Base-by-base conservation (phyloP, 2,113 vertebrate species). In the Lagopus leucura region DNA sequence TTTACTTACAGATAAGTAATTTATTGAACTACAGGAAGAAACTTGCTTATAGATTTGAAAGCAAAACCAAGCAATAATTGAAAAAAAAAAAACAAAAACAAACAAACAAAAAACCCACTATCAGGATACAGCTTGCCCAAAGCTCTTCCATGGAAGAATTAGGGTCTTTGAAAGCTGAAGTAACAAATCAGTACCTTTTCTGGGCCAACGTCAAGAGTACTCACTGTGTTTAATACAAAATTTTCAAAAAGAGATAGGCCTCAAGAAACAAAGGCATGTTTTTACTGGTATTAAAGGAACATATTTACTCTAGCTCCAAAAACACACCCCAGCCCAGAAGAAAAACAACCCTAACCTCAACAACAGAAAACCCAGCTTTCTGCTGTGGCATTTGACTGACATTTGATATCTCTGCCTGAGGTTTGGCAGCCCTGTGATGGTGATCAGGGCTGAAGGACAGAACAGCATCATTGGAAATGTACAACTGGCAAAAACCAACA, bases 401-500 rank as follows among this genome's bases (percentile, higher is more conserved):
- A 40, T 54, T 24, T 7, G 7, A 47, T 2, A 11, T 40, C 74
- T 57, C 22, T 0, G 13, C 52, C 42, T 58, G 54, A 84, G 40
- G 32, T 61, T 65, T 76, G 69, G 40, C 45, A 48, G 45, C 52
- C 1, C 3, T 28, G 11, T 24, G 43, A 24, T 22, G 21, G 52
- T 60, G 50, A 47, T 58, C 17, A 0, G 0, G 25, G 28, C 34
- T 2, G 2, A 38, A 43, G 22, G 28, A 66, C 32, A 32, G 10
- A 80, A 38, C 27, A 21, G 15, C 1, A 0, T 75, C 63, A 48
- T 9, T 66, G 69, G 63, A 83, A 42, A 34, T 1, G 0, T n/a
- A 13, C 34, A 66, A 25, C 64, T 76, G 45, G 52, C 71, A 91
- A 84, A 60, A 45, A 60, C 2, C 27, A 94, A 32, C 18, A 36